Base-by-base conservation (phyloP, 2,113 vertebrate genomes). In the Syngnathus floridae region DNA sequence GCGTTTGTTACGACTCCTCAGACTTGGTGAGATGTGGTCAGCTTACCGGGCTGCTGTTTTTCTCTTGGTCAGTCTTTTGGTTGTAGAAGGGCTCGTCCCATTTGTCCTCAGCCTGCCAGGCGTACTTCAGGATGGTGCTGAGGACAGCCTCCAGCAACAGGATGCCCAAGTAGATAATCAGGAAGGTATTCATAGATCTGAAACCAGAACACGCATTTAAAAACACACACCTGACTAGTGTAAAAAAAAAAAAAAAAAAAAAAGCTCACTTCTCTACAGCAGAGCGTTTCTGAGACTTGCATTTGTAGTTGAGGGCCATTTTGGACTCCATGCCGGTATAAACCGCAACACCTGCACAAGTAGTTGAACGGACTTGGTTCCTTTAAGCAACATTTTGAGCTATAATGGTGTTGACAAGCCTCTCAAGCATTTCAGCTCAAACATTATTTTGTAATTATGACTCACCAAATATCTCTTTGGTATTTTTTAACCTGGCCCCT, bases 261-360 rank as follows among this genome's bases (percentile, higher is more conserved):
- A 31, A 31, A 31, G 75, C 93, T 82, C 90, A 99, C 97, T 98
- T 98, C 88, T 99, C 97, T 72, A 99, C 96, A 62, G 95, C 95
- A 72, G 97, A 99, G 75, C 97, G 94, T 80, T 99, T 99, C 89
- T 99, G 97, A 71, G 97, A 99, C 88, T 99, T 99, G 92, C 95
- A 95, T 86, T 98, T 98, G 69, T 99, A 99, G 92, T 99, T 99
- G 82, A 99, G 92, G 52, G 96, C 95, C 95, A 99, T 99, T 86
- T 99, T 99, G 73, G 97, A 94, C 87, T 99, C 97, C 97, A 99
- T 99, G 76, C 97, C 97, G 0, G 97, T 99, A 81, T 99, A 98
- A 62, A 99, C 89, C 5, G 97, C 97, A 80, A 98, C 95, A 85
- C 94, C 97, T 99, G 85, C 46, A 19, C 69, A 76, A 62, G 13